Conservation (phyloP, 35 echinoderm and acorn worm genomes). For the Lytechinus pictus region DNA sequence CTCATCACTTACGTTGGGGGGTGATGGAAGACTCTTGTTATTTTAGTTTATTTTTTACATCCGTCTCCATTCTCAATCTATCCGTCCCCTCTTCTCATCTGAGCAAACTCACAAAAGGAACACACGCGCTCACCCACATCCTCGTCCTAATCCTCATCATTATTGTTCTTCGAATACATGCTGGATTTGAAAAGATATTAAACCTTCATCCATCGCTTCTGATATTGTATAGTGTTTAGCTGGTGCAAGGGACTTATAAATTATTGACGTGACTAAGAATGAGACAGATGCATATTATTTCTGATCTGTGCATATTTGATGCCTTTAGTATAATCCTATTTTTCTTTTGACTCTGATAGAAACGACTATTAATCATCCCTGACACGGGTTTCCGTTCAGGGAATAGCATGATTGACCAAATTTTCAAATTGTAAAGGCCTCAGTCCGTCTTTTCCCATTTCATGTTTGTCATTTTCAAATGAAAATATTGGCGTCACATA, state of each 20-base stretch:
- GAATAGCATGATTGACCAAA: background rate
- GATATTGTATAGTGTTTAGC: background rate
- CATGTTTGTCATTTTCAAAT: background rate
- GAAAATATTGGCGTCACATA: background rate
- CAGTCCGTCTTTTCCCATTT: background rate
- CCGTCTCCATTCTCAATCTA: no score
- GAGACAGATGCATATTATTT: background rate
- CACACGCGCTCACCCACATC: background rate
- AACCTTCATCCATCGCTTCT: background rate
- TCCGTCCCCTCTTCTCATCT: no score
- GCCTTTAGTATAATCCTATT: background rate
- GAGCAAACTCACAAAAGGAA: no score
- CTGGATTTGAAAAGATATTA: background rate
- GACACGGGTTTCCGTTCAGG: background rate
- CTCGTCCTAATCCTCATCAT: no score
- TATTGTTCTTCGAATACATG: no score
- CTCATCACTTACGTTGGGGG: no score
- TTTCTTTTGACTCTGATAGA: background rate
- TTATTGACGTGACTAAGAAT: background rate
- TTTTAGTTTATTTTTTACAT: no score
- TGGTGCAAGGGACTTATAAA: background rate
- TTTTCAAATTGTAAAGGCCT: background rate
- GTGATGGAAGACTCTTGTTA: no score
- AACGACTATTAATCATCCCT: background rate
- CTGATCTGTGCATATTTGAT: background rate